These are phyloP conservation scores for Parnassius apollo DNA, from an alignment of 2,888 invertebrate genomes.

Conservation along the genomic window DNA sequence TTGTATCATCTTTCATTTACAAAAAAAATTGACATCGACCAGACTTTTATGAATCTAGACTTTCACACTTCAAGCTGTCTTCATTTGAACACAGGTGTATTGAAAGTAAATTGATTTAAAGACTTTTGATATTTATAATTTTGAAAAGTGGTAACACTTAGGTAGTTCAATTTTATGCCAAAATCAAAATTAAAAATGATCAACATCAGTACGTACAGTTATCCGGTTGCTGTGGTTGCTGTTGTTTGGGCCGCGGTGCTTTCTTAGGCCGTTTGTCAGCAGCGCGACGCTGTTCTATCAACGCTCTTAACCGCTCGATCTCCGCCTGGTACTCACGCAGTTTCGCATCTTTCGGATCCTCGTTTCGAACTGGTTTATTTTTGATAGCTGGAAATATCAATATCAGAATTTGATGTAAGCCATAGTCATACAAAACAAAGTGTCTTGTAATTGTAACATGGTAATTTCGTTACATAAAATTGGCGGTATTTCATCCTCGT, in stretches of 20 bases:
- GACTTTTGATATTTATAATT: too few relatives aligned
- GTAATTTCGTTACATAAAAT: background rate
- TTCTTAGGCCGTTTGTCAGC: constrained; percentile 41
- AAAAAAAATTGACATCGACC: too few relatives aligned
- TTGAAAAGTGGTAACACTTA: too few relatives aligned
- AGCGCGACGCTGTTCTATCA: constrained; percentile 67
- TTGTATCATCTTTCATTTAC: too few relatives aligned
- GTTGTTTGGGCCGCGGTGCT: constrained; percentile 27
- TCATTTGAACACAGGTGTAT: constrained; percentile 20
- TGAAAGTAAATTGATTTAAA: too few relatives aligned
- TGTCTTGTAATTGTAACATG: too few relatives aligned
- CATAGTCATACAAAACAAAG: background rate
- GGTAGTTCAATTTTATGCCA: too few relatives aligned
- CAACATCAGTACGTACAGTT: constrained; percentile 18
- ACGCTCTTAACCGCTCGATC: constrained; percentile 86
- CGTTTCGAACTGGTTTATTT: constrained; percentile 98
- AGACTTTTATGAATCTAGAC: too few relatives aligned
- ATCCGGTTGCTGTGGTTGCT: constrained; percentile 26
- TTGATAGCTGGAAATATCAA: constrained; percentile 87
- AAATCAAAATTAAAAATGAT: too few relatives aligned
- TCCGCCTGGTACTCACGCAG: constrained; percentile 97
- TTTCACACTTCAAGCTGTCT: constrained; percentile 31
- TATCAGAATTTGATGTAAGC: background rate
- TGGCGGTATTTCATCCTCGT: background rate
- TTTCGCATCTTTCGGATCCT: constrained; percentile 99